phyloP scores from a whole-genome alignment of 2,797 vertebrate species.

The Lithobates sylvaticus region DNA sequence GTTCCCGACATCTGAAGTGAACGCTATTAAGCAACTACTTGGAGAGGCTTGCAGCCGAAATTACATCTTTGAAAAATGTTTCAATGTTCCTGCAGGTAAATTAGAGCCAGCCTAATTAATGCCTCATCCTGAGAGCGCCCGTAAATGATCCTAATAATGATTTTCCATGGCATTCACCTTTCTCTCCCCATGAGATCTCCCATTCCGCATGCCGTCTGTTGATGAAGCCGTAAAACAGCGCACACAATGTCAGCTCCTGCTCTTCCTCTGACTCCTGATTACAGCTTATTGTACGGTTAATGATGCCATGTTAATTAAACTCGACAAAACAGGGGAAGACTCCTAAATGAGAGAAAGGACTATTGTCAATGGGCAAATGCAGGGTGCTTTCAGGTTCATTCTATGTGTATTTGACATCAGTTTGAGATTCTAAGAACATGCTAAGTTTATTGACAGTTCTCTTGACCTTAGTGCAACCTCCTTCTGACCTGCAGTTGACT shows the following conservation, averaged over 20 bases:
- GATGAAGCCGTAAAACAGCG: constrained; percentile 22
- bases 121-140: constrained; percentile 6
- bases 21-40: not conserved
- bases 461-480: too few species aligned
- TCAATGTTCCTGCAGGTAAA: not conserved
- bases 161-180: constrained; percentile 42
- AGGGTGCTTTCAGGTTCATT: not conserved
- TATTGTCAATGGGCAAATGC: not conserved
- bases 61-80: not conserved
- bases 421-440: too few species aligned
- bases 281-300: constrained; percentile 26
- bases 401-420: not conserved
- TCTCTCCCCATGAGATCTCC: not conserved
- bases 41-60: not conserved
- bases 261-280: constrained; percentile 12
- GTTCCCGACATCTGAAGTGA: not conserved
- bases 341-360: not conserved
- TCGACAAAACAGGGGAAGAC: constrained; percentile 6
- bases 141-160: constrained; percentile 44
- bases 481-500: too few species aligned
- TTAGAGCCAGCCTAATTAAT: constrained; percentile 34
- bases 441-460: too few species aligned
- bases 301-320: constrained; percentile 37
- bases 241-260: constrained; percentile 14
- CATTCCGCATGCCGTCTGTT: constrained; percentile 4